Conservation (phyloP, 1,140 invertebrate species). For the Nasonia longicornis region DNA sequence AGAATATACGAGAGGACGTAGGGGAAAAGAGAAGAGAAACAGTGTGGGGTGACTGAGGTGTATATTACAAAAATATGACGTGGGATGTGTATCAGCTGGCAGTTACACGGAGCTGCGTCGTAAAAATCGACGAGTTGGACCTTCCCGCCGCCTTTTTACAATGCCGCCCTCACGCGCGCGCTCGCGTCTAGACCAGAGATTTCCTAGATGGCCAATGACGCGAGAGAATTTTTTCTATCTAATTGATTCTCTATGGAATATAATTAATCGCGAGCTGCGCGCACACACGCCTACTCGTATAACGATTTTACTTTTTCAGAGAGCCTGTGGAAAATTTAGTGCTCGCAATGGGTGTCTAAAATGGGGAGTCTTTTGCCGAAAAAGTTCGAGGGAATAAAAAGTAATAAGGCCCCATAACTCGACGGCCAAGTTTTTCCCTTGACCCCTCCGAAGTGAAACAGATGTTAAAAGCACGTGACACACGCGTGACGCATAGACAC, state of each 20-base stretch:
- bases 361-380: not conserved
- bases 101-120: not conserved
- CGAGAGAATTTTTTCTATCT: not conserved
- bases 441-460: too few species aligned
- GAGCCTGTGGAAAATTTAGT: not conserved
- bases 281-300: not conserved
- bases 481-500: too few species aligned
- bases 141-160: too few species aligned
- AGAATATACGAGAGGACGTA: not conserved
- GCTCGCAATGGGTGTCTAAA: not conserved
- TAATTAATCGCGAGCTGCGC: not conserved
- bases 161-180: too few species aligned
- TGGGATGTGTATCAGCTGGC: slow-evolving; percentile 28
- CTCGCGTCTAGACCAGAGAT: not conserved
- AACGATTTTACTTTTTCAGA: not conserved
- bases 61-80: slow-evolving; percentile 39
- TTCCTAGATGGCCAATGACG: not conserved
- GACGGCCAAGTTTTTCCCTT: too few species aligned
- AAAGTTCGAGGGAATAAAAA: not conserved
- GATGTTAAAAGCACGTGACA: not conserved
- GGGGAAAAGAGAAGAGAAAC: not conserved
- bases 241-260: not conserved
- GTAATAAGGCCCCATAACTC: too few species aligned
- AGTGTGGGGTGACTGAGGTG: not conserved
- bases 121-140: not conserved